These are phyloP conservation scores for Sphecodes monilicornis DNA, from an alignment of 2,888 invertebrate genomes.

Conservation along the genomic window DNA sequence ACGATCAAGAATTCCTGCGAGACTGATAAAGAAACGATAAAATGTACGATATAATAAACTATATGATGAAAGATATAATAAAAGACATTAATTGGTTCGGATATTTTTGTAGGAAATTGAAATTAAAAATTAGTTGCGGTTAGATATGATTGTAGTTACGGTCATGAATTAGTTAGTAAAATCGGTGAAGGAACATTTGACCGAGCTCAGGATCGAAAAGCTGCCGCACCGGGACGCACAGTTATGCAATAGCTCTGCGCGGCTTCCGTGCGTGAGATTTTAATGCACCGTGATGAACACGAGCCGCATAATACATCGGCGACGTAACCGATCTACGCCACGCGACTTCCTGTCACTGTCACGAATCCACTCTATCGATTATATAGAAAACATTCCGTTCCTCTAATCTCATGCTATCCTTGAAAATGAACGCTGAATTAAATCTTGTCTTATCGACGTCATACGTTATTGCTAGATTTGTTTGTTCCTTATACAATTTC, in stretches of 20 bases:
- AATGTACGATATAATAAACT: no score
- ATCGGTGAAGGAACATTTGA: background rate
- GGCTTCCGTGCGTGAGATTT: constrained; percentile 69
- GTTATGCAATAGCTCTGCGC: constrained; percentile 65
- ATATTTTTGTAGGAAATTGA: background rate
- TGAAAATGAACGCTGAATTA: background rate
- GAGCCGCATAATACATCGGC: constrained; percentile 67
- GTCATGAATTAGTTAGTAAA: background rate
- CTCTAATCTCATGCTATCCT: background rate
- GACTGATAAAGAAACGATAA: no score
- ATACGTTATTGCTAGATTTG: background rate
- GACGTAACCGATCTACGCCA: constrained; percentile 45
- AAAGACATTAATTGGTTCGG: no score
- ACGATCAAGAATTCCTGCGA: no score
- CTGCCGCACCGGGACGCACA: constrained; percentile 42
- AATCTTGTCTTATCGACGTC: background rate
- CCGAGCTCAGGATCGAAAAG: background rate
- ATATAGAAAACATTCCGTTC: background rate
- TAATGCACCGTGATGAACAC: constrained; percentile 67
- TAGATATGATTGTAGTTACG: background rate
- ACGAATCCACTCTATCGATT: constrained; percentile 30
- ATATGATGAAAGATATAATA: no score
- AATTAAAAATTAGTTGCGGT: background rate
- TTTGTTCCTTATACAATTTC: background rate
- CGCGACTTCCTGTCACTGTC: constrained; percentile 62